Evolutionary conservation across 2,797 vertebrate genomes (phyloP).

Genomic region (Rhinophrynus dorsalis): DNA sequence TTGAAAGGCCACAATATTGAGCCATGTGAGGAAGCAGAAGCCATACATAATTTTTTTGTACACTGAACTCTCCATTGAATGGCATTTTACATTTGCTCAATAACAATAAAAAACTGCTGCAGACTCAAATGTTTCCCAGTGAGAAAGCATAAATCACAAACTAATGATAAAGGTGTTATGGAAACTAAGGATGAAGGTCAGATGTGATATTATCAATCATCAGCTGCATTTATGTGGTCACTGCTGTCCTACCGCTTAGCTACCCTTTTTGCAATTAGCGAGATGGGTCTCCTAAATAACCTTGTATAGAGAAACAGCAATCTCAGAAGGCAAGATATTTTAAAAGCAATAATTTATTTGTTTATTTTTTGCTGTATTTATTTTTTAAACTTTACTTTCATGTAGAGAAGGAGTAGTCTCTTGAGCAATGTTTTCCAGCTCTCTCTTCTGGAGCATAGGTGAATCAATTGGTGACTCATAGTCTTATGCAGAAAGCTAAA

Average conservation of each 20-base stretch:
- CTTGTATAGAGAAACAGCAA: slow-evolving; percentile 23
- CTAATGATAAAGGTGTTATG: slow-evolving; percentile 51
- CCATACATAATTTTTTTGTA: slow-evolving; percentile 20
- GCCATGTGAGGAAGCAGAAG: slow-evolving; percentile 14
- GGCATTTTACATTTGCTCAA: slow-evolving; percentile 48
- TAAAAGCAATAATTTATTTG: slow-evolving; percentile 13
- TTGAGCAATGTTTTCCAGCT: too few relatives aligned
- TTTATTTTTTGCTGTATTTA: background rate
- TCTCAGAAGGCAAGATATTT: slow-evolving; percentile 13
- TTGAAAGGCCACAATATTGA: slow-evolving; percentile 40
- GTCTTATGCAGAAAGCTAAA: too few relatives aligned
- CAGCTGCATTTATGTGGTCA: slow-evolving; percentile 42
- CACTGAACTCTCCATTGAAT: slow-evolving; percentile 35
- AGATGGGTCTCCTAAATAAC: slow-evolving; percentile 41
- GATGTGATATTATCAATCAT: slow-evolving; percentile 47
- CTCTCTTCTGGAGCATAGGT: too few relatives aligned
- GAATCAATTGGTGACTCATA: too few relatives aligned
- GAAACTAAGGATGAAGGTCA: slow-evolving; percentile 48
- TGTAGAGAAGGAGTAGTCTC: too few relatives aligned
- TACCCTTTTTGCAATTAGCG: slow-evolving; percentile 38
- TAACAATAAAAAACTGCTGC: slow-evolving; percentile 44
- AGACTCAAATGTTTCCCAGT: slow-evolving; percentile 43
- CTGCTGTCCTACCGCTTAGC: slow-evolving; percentile 37
- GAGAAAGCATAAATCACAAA: slow-evolving; percentile 48
- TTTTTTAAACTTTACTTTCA: too few relatives aligned